Conservation (phyloP, 2,888 invertebrate genomes). For the Drosophila paracracens region DNA sequence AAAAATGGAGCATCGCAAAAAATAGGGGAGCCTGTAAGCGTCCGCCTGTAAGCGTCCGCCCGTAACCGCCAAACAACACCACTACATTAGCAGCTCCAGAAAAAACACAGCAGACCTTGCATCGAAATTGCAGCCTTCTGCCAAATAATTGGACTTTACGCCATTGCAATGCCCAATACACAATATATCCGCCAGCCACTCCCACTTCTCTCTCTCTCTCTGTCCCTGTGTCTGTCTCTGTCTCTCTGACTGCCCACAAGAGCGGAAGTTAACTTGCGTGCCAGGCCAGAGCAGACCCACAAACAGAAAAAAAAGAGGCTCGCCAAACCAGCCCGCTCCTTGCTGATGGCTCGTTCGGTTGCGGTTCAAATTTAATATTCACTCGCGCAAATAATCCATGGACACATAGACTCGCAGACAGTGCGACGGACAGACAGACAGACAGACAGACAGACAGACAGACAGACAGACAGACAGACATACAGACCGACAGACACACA, state of each 20-base stretch:
- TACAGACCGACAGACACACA: conserved; percentile 12
- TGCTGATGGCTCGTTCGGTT: conserved; percentile 64
- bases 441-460: conserved; percentile 18
- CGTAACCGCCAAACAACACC: conserved; percentile 72
- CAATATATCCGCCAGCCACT: conserved; percentile 1
- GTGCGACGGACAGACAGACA: neutral
- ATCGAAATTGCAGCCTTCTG: conserved; percentile 21
- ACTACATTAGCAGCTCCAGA: conserved; percentile 68
- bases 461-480: conserved; percentile 17
- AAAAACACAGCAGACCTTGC: conserved; percentile 1
- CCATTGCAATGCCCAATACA: conserved; percentile 56
- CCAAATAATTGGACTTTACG: conserved; percentile 70
- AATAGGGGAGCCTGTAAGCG: conserved; percentile 28
- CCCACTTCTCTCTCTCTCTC: neutral
- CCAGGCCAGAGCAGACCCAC: conserved; percentile 30
- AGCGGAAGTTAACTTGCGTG: conserved; percentile 80
- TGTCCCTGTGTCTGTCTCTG: neutral
- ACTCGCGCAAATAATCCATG: conserved; percentile 78
- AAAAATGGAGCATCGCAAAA: conserved; percentile 2
- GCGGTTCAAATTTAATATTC: conserved; percentile 81
- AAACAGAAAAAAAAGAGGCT: conserved; percentile 1
- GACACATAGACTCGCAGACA: conserved; percentile 26
- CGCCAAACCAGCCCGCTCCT: neutral
- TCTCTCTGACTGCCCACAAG: conserved; percentile 55
- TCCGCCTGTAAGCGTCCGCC: conserved; percentile 44